Conservation (phyloP, 1,140 invertebrate species). For the Harpegnathos saltator region DNA sequence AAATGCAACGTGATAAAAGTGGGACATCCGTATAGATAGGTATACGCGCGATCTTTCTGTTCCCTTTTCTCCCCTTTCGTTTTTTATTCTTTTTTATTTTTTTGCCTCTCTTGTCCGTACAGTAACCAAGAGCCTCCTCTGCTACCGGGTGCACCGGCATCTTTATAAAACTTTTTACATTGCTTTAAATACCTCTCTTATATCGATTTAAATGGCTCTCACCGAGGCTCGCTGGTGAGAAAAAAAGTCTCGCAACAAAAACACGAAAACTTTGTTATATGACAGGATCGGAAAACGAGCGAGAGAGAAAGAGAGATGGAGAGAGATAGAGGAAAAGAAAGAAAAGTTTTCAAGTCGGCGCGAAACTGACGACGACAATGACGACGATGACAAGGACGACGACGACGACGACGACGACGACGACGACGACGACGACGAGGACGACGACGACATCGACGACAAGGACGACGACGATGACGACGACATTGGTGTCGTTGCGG, state of each 20-base stretch:
- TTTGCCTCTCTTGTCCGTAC: neutral
- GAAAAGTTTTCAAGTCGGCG: constrained; percentile 21
- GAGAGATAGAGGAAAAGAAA: too few species aligned
- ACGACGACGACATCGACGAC: too few species aligned
- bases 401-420: constrained; percentile 17
- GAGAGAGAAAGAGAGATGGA: constrained; percentile 3
- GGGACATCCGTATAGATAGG: too few species aligned
- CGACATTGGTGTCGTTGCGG: neutral
- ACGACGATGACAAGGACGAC: too few species aligned
- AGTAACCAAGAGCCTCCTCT: neutral
- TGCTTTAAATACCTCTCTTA: constrained; percentile 13
- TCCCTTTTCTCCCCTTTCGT: too few species aligned
- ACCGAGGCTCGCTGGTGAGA: neutral
- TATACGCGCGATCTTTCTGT: too few species aligned
- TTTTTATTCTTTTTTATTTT: too few species aligned
- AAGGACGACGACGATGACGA: neutral
- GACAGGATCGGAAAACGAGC: neutral
- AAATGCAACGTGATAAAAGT: constrained; percentile 6
- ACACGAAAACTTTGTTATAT: constrained; percentile 43
- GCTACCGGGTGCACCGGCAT: neutral
- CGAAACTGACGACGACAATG: constrained; percentile 35
- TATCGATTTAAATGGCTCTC: constrained; percentile 51
- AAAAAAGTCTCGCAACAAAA: constrained; percentile 23
- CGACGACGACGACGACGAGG: constrained; percentile 17
- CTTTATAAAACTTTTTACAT: constrained; percentile 39